Evolutionary conservation across 2,888 invertebrate genomes (phyloP), one percentile per base, ranked within the genome.

Genomic region (Nemotelus pantherinus): DNA sequence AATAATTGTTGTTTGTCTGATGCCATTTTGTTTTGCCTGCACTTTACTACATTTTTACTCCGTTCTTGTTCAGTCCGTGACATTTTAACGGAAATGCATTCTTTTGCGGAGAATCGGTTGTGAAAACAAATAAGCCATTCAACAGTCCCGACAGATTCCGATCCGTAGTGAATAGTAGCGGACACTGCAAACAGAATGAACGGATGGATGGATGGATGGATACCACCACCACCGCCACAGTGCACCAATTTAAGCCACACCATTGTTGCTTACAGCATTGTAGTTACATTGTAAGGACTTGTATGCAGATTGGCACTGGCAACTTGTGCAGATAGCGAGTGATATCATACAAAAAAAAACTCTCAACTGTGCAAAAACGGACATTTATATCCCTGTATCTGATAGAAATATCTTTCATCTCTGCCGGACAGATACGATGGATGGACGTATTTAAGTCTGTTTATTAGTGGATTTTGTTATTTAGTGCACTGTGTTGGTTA

Each of bases 1-100:
- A 60, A 60, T 60, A 43, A 60, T 60, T 60, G 60, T 60, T 3
- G 60, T 3, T 57, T 57, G 57, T 57, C 57, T 57, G 57, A 6
- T 57, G 10, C 3, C 25, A 57, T 25, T 25, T 25, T 25, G 25
- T 57, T 25, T 60, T 41, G 41, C 4, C 4, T 58, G 4, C 60
- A 57, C 25, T 25, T 7, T 39, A 3, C 39, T 41, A 39, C 39
- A 7, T 41, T 57, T 57, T 60, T 60, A 41, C 41, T 25, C 41
- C 39, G 41, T 7, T 39, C 3, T 7, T 57, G 10, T 25, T 57
- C 25, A 25, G 25, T 25, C 25, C 25, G 3, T 60, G 60, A 60
- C 60, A 39, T 25, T 60, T 60, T 39, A 60, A 60, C 39, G 25
- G 60, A 60, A 60, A 60, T 60, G 7, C 60, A 7, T 7, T 60